Base-by-base conservation (phyloP, 2,797 vertebrate species). In the Molothrus ater region DNA sequence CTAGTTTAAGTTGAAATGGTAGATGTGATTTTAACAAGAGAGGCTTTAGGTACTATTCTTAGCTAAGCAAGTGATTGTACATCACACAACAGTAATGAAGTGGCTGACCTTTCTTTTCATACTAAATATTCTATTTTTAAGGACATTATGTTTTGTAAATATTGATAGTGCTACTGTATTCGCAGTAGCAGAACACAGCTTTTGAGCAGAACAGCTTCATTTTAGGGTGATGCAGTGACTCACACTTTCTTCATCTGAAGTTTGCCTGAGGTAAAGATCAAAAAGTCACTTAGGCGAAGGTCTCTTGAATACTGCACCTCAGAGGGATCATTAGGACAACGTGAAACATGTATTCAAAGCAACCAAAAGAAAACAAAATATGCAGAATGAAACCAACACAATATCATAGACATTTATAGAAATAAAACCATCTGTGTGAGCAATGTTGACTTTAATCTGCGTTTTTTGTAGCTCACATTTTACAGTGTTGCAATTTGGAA, bases 311-410 rank as follows among this genome's bases (percentile, higher is more conserved):
- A 95, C 36, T 92, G 90, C 59, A 97, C 97, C 98, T 98, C 98
- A 96, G 82, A 98, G 98, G 96, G 95, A 97, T 98, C 98, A 98
- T 98, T 98, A 98, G 64, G 96, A 95, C 36, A 80, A 96, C 40
- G 93, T 95, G 94, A 97, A 97, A 91, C 54, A 91, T 31, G 57
- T 76, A 96, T 85, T 94, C 91, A 97, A 93, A 92, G 68, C 90
- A 95, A 92, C 22, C 66, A 96, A 96, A 96, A 59, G 32, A 13
- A 56, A 95, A 93, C 31, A 92, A 94, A 87, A 89, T 87, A 72
- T 26, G 40, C 60, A 89, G 78, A 88, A 84, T 78, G 60, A 96
- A 97, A 97, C 61, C 53, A 96, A 80, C 28, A 81, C 36, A 80
- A 61, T 88, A 93, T 91, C 40, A 60, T 82, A 64, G 13, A 82